phyloP scores from a whole-genome alignment of 2,888 invertebrate genomes.

The Ophion ventricosus region DNA sequence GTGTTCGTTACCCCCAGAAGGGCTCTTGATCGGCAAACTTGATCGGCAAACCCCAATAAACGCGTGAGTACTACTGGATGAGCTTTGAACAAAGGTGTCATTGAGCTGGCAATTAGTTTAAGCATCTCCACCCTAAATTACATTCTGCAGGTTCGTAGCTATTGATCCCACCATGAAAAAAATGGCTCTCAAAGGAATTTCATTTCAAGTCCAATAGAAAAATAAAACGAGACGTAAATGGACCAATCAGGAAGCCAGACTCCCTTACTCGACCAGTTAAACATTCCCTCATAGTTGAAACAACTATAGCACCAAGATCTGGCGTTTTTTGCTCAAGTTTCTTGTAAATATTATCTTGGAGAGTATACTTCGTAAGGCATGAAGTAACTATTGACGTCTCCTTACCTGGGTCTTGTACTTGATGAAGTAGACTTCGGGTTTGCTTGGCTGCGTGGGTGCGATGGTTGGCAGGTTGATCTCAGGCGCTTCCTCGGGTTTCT shows the following conservation, averaged over 20 bases:
- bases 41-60: not conserved
- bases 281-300: not conserved
- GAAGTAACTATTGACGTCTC: not conserved
- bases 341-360: not conserved
- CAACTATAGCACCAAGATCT: not conserved
- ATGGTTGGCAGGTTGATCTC: constrained; percentile 91
- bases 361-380: not conserved
- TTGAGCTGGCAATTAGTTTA: not conserved
- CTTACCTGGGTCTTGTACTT: constrained; percentile 89
- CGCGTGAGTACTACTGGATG: not conserved
- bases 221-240: not conserved
- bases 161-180: not conserved
- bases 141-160: not conserved
- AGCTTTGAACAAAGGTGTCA: not conserved
- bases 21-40: not conserved
- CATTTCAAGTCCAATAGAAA: not conserved
- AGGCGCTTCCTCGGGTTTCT: constrained; percentile 93
- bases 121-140: not conserved
- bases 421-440: constrained; percentile 96
- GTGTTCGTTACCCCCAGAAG: too few relatives aligned
- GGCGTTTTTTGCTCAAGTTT: not conserved
- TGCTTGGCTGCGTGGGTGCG: constrained; percentile 92
- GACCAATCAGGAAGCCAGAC: not conserved
- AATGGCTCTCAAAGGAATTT: not conserved
- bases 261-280: not conserved